These are phyloP conservation scores for Apodemus agrarius DNA, from an alignment of 2,797 vertebrate species.

Conservation along the genomic window DNA sequence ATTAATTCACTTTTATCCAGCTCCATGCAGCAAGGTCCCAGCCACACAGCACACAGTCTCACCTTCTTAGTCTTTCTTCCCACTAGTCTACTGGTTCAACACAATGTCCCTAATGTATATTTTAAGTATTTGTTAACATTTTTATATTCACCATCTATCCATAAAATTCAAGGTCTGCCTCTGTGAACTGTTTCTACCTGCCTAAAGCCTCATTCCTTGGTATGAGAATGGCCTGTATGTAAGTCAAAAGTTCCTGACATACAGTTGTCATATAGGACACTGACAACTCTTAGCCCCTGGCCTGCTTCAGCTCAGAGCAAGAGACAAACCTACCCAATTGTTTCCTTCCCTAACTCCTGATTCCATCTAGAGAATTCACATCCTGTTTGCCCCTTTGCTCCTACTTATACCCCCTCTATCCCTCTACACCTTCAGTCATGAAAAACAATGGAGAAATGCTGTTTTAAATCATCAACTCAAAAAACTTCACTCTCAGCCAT, in stretches of 20 bases:
- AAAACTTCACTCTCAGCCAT: background rate
- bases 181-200: background rate
- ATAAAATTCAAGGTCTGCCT: background rate
- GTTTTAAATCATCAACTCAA: background rate
- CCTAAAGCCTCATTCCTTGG: background rate
- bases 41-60: background rate
- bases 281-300: background rate
- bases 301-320: background rate
- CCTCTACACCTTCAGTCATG: background rate
- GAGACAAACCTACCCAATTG: background rate
- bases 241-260: background rate
- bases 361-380: background rate
- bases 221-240: background rate
- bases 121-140: background rate
- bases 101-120: background rate
- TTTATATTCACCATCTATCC: background rate
- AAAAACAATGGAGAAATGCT: background rate
- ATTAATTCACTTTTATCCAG: background rate
- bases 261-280: fast-evolving
- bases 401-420: background rate
- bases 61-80: background rate
- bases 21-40: background rate
- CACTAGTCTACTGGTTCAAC: background rate
- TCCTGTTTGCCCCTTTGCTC: background rate
- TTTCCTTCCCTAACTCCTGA: background rate